Conservation (phyloP, 2,888 invertebrate species). For the Alitta virens region DNA sequence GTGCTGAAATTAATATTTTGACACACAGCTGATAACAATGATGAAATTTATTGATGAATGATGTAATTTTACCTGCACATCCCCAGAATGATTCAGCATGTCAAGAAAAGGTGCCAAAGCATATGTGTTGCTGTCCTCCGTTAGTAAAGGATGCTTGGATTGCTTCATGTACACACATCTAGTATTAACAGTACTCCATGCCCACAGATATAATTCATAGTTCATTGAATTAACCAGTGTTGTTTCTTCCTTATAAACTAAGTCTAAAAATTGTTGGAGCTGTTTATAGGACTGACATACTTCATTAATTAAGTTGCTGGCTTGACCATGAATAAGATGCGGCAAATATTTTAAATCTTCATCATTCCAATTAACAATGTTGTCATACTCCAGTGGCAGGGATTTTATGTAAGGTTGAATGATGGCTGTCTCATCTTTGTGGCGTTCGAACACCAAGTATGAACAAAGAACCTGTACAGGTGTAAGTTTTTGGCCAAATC, state of each 20-base stretch:
- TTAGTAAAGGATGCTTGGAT: slow-evolving; percentile 40
- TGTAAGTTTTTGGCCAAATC: slow-evolving; percentile 46
- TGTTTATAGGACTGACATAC: slow-evolving; percentile 13
- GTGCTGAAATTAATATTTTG: too few relatives aligned
- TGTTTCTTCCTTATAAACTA: slow-evolving; percentile 1
- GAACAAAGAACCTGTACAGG: slow-evolving; percentile 72
- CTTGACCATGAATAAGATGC: slow-evolving; percentile 22
- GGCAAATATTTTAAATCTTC: slow-evolving; percentile 38
- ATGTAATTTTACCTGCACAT: slow-evolving; percentile 45
- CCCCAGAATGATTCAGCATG: slow-evolving; percentile 79
- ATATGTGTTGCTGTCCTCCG: slow-evolving; percentile 52
- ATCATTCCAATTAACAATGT: slow-evolving; percentile 39
- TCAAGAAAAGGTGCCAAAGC: slow-evolving; percentile 86
- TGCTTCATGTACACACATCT: slow-evolving; percentile 76
- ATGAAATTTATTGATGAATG: too few relatives aligned
- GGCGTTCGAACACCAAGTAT: slow-evolving; percentile 71
- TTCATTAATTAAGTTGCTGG: slow-evolving; percentile 15
- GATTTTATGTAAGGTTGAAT: slow-evolving; percentile 48
- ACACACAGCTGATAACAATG: too few relatives aligned
- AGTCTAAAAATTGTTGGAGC: neutral
- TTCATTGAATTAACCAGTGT: slow-evolving; percentile 29
- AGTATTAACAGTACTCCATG: slow-evolving; percentile 81
- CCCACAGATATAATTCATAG: slow-evolving; percentile 70
- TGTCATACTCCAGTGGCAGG: slow-evolving; percentile 58
- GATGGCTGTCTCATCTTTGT: slow-evolving; percentile 56